Evolutionary conservation across 2,888 invertebrate species (phyloP).

Genomic region (Brachynemurus nebulosus): DNA sequence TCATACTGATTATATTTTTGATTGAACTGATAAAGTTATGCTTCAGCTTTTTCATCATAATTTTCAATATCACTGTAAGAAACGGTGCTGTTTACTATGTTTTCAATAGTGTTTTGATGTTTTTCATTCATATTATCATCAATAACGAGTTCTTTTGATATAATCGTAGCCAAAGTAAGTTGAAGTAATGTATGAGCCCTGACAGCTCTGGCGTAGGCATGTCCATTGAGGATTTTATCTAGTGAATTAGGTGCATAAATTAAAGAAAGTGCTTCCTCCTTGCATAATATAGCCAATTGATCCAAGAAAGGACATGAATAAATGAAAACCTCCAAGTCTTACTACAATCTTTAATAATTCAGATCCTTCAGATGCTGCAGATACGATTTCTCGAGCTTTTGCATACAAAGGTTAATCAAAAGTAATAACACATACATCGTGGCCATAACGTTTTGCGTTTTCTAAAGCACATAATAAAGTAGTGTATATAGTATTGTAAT

Average conservation of each 20-base stretch:
- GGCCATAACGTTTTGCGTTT: constrained; percentile 14
- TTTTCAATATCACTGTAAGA: constrained; percentile 25
- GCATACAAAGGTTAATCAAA: constrained; percentile 21
- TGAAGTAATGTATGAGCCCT: constrained; percentile 22
- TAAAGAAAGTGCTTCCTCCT: constrained; percentile 17
- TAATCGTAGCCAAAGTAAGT: constrained; percentile 23
- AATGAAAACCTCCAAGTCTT: constrained; percentile 23
- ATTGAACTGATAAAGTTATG: constrained; percentile 22
- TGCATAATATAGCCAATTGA: constrained; percentile 27
- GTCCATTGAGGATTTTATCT: constrained; percentile 23
- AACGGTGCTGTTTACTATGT: constrained; percentile 21
- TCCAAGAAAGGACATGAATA: constrained; percentile 27
- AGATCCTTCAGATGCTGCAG: constrained; percentile 16
- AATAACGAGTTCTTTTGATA: constrained; percentile 23
- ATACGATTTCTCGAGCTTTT: constrained; percentile 22
- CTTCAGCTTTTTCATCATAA: constrained; percentile 13
- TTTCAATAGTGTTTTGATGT: constrained; percentile 17
- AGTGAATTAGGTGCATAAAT: constrained; percentile 20
- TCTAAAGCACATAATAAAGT: constrained; percentile 17
- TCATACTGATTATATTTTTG: constrained; percentile 21
- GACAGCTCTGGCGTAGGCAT: constrained; percentile 21
- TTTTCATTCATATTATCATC: constrained; percentile 21
- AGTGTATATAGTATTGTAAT: constrained; percentile 17
- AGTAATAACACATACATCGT: constrained; percentile 19
- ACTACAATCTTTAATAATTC: constrained; percentile 23